Conservation (phyloP, 2,888 invertebrate genomes). For the Siphonodentalium dalli region DNA sequence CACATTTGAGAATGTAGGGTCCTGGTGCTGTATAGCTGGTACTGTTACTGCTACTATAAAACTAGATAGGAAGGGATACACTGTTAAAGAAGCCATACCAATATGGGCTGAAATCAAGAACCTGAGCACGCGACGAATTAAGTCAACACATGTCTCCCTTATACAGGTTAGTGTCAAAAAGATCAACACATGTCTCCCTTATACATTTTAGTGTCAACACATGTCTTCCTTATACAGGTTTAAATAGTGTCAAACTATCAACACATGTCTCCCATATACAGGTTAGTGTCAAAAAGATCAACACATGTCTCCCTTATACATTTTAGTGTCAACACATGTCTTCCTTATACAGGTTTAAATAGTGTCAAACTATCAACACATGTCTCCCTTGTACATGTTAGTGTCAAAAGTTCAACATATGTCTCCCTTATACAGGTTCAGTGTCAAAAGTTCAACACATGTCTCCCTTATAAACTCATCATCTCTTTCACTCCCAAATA, state of each 20-base stretch:
- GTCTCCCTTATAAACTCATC: background rate
- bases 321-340: background rate
- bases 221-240: background rate
- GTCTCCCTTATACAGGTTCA: too few relatives aligned
- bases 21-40: conserved; percentile 55
- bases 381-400: conserved; percentile 55
- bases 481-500: too few relatives aligned
- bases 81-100: conserved; percentile 54
- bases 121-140: conserved; percentile 50
- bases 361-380: too few relatives aligned
- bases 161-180: conserved; percentile 42
- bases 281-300: conserved; percentile 26
- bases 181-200: background rate
- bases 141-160: conserved; percentile 51
- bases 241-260: too few relatives aligned
- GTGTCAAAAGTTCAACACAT: background rate
- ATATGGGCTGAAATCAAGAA: conserved; percentile 57
- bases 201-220: background rate
- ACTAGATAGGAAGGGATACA: conserved; percentile 52
- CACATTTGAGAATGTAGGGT: conserved; percentile 55
- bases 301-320: background rate
- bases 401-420: background rate
- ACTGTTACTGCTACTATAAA: conserved; percentile 53
- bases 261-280: conserved; percentile 56
- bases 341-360: background rate